Percentiles rank a stretch among this genome's conserved stretches.
Evolutionary conservation across 2,113 vertebrate genomes (phyloP).

Genomic region (Podarcis muralis): DNA sequence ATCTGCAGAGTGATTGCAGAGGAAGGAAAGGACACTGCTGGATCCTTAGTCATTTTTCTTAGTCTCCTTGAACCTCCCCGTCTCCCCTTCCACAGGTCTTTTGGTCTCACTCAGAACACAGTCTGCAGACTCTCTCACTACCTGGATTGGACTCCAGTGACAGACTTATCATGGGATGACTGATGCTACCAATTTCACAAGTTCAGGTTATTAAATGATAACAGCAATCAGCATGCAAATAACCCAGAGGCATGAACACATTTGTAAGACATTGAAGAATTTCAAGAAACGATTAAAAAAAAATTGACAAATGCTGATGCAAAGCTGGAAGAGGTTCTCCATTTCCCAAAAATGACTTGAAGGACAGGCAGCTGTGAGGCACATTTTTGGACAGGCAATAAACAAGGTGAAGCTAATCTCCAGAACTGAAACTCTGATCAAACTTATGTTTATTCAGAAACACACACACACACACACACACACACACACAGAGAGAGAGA

Average conservation of each 20-base stretch:
- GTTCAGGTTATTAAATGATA: conserved; percentile 14
- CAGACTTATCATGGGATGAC: not conserved
- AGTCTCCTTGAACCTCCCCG: not conserved
- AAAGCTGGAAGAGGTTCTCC: not conserved
- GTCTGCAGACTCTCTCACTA: not conserved
- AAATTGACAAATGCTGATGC: not conserved
- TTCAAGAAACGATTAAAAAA: not conserved
- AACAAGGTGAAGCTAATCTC: conserved; percentile 29
- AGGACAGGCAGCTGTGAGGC: not conserved
- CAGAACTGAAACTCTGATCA: conserved; percentile 36
- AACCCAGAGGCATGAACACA: not conserved
- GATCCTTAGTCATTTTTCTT: not conserved
- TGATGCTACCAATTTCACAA: not conserved
- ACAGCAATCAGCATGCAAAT: not conserved
- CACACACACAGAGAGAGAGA: too few species aligned
- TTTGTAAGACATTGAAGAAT: conserved; percentile 18
- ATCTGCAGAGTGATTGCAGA: not conserved
- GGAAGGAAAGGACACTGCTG: not conserved
- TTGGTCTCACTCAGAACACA: not conserved
- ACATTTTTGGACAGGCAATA: too few species aligned
- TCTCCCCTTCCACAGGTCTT: not conserved
- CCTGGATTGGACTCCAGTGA: not conserved
- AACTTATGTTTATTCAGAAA: conserved; percentile 8
- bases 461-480: not conserved
- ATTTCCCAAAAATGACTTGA: not conserved